Evolutionary conservation across 2,888 invertebrate genomes (phyloP).

Genomic region (Thymelicus sylvestris): DNA sequence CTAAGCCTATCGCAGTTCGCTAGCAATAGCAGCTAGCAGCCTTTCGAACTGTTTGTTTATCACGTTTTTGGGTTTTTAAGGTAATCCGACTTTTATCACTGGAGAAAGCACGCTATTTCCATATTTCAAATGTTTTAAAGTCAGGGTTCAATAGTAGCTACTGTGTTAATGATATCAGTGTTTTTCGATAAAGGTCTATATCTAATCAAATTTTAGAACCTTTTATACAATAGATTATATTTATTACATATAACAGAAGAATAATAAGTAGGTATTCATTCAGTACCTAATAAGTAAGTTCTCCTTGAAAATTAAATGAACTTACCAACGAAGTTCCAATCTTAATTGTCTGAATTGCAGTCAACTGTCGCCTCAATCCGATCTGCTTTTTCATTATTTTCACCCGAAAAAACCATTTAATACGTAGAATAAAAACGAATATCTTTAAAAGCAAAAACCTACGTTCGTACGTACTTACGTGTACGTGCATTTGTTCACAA

Average conservation of each 20-base stretch:
- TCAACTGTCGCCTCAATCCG: too few species aligned
- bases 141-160: too few species aligned
- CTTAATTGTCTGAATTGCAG: too few species aligned
- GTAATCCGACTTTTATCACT: conserved; percentile 19
- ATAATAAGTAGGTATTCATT: too few species aligned
- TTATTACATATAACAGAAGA: too few species aligned
- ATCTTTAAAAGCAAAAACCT: conserved; percentile 9
- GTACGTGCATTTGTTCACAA: conserved; percentile 18
- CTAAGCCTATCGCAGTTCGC: conserved; percentile 33
- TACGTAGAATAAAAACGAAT: neutral
- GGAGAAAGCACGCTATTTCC: neutral
- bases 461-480: neutral
- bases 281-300: too few species aligned
- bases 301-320: too few species aligned
- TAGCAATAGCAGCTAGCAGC: conserved; percentile 21
- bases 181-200: too few species aligned
- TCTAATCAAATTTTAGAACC: too few species aligned
- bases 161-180: too few species aligned
- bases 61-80: conserved; percentile 24
- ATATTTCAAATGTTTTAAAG: neutral
- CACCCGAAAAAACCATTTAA: neutral
- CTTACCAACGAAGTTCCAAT: too few species aligned
- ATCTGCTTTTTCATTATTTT: neutral
- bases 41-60: conserved; percentile 6
- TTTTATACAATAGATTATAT: too few species aligned